Evolutionary conservation across 2,797 vertebrate genomes (phyloP).

Genomic region (Malurus leucopterus): DNA sequence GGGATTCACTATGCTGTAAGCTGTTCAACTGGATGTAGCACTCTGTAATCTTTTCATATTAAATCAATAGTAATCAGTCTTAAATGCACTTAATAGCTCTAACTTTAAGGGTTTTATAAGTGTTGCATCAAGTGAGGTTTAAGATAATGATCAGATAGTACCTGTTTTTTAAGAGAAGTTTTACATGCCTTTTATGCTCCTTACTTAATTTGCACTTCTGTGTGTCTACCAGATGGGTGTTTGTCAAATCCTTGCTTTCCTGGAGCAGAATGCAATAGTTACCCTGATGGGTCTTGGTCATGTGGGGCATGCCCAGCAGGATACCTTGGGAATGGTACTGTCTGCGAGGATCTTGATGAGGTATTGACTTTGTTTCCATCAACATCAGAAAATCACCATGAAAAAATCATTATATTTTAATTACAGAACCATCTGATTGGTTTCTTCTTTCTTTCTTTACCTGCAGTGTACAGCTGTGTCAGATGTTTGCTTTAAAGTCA

Average conservation of each 20-base stretch:
- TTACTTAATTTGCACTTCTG: neutral
- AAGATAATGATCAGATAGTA: neutral
- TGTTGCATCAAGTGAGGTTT: neutral
- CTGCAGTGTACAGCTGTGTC: conserved; percentile 88
- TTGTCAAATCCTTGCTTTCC: conserved; percentile 95
- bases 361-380: conserved; percentile 60
- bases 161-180: neutral
- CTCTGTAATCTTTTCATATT: neutral
- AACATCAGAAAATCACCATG: neutral
- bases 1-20: neutral
- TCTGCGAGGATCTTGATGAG: conserved; percentile 95
- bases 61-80: neutral
- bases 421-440: neutral
- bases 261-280: conserved; percentile 89
- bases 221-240: conserved; percentile 83
- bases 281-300: conserved; percentile 93
- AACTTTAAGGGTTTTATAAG: neutral
- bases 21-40: neutral
- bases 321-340: conserved; percentile 89
- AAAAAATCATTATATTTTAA: neutral
- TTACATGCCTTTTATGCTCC: neutral
- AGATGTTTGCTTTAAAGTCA: conserved; percentile 87
- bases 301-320: conserved; percentile 91
- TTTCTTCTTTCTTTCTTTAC: neutral
- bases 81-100: neutral